Base-by-base conservation (phyloP, 2,888 invertebrate species). In the Pristionchus maxplancki region DNA sequence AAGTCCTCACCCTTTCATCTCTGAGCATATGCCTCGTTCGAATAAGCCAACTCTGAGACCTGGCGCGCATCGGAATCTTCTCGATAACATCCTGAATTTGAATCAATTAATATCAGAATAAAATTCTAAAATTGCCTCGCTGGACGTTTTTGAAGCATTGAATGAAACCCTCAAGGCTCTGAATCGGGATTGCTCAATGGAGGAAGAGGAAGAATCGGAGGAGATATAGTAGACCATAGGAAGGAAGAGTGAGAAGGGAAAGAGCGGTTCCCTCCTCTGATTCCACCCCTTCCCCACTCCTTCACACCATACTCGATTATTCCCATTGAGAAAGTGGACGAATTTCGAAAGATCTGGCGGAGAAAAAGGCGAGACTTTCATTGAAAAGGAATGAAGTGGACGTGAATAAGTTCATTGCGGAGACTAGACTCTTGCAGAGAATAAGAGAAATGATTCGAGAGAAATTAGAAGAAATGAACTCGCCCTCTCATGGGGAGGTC, bases 1-100 rank as follows among this genome's bases (percentile, higher is more conserved):
- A 50, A 44, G 2, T 34, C 85, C 89, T 87, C 40, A 94, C 94
- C 89, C 93, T 91, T 84, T 93, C 93, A 74, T 94, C 94, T 88
- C 93, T 92, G 24, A 94, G 91, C 48, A 94, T 91, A 89, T 94
- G 94, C 48, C 94, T 88, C 15, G 94, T 94, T 20, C 94, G 91
- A 87, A 94, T 93, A 64, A 94, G 90, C 94, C 94, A 94, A 90
- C 93, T 93, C 88, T 94, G 94, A 34, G 93, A 93, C 67, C 94
- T 89, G 6, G 94, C 94, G 64, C 94, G 90, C 89, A 94, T 94
- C 67, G 94, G 94, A 62, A 94, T 94, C 89, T 93, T 93, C 89
- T 94, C 94, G 89, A 94, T 92, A 24, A 93, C 93, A 90, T 94
- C 94, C 94, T 94, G 89, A 89, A 94, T 17, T 50, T 20, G 28